A percentile compares a stretch with the other conserved stretches of the same genome.
Evolutionary conservation across 1,140 invertebrate species (phyloP).

Genomic region (Leptestheria dahalacensis): DNA sequence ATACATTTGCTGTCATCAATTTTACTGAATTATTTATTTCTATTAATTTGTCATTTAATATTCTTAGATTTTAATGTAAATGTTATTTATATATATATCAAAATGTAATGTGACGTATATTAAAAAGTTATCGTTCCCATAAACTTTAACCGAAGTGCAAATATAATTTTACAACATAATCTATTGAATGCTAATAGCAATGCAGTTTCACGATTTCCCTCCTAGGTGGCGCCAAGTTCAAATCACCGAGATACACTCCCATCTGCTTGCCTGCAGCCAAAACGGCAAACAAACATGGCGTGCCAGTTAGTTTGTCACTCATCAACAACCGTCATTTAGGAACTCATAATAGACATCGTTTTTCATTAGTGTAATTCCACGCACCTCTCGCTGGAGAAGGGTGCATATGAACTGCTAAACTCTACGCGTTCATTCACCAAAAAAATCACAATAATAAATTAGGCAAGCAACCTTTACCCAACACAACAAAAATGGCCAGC

Average conservation of each 20-base stretch:
- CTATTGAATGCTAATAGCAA: neutral
- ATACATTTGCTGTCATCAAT: neutral
- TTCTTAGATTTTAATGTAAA: no score
- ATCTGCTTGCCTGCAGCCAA: neutral
- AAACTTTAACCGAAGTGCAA: no score
- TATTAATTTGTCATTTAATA: no score
- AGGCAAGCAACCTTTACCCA: neutral
- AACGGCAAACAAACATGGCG: neutral
- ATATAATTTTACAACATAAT: neutral
- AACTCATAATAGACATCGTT: neutral
- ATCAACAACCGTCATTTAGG: neutral
- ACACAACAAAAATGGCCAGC: neutral
- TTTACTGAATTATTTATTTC: no score
- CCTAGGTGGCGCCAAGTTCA: neutral
- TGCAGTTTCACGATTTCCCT: neutral
- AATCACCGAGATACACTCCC: no score
- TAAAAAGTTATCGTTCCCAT: no score
- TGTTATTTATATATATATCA: no score
- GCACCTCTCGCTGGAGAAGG: no score
- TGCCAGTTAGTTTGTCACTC: neutral
- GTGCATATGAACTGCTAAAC: neutral
- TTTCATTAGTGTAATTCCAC: neutral
- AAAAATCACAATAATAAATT: neutral
- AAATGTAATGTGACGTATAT: no score
- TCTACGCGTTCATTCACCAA: no score